Conservation (phyloP, 2,797 vertebrate species). For the Clarias platycephalus region DNA sequence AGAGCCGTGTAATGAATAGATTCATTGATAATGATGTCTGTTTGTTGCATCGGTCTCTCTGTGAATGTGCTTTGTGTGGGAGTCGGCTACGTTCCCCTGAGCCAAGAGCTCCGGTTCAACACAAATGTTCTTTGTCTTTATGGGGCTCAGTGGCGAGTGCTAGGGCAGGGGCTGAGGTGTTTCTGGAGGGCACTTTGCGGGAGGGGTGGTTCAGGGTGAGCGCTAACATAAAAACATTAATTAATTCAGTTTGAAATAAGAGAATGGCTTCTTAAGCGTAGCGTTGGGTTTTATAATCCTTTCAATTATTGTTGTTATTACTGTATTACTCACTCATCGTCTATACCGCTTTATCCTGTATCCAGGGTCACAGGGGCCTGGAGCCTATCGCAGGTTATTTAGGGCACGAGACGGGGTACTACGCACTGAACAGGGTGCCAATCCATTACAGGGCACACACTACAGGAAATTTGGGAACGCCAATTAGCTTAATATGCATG, state of each 20-base stretch:
- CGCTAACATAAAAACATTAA: neutral
- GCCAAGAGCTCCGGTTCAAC: neutral
- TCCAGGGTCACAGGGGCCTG: no score
- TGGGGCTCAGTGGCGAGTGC: neutral
- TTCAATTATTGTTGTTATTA: no score
- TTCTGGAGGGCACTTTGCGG: neutral
- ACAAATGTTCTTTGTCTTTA: neutral
- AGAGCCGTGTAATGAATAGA: conserved; percentile 12
- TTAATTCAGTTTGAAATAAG: neutral
- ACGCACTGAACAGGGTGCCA: no score
- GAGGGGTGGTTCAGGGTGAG: no score
- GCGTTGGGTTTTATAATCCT: neutral
- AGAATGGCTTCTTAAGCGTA: neutral
- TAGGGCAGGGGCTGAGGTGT: no score
- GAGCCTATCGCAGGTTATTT: no score
- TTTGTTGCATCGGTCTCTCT: neutral
- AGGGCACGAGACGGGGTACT: no score
- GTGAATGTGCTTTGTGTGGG: conserved; percentile 10
- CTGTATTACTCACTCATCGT: no score
- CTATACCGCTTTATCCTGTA: no score
- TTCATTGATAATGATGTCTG: neutral
- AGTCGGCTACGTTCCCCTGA: neutral
- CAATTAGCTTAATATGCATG: no score
- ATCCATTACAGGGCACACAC: no score
- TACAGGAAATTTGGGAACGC: no score